phyloP scores from a whole-genome alignment of 2,113 vertebrate species.

The Xenopus borealis region DNA sequence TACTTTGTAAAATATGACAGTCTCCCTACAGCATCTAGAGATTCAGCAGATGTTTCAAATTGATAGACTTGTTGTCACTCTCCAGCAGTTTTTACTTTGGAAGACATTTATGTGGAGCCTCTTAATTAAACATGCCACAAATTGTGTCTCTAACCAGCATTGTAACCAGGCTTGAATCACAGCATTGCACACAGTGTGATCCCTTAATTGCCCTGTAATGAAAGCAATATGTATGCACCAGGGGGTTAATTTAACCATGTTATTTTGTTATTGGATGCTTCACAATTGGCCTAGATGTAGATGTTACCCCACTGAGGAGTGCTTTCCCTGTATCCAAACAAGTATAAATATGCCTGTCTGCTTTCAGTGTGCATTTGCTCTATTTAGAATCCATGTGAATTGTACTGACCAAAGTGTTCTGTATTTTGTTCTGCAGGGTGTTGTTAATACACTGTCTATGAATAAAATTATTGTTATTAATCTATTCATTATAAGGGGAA shows the following conservation, averaged over 20 bases:
- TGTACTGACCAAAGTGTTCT: too few relatives aligned
- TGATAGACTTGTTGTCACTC: slow-evolving; percentile 20
- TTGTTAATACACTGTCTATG: too few relatives aligned
- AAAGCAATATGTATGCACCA: slow-evolving; percentile 15
- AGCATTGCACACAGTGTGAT: slow-evolving; percentile 26
- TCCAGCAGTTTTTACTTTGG: slow-evolving; percentile 26
- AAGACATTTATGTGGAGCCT: slow-evolving; percentile 32
- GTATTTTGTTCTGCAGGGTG: too few relatives aligned
- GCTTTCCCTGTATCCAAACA: too few relatives aligned
- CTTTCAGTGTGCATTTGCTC: too few relatives aligned
- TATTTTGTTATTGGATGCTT: slow-evolving; percentile 4
- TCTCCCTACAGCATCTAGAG: background rate
- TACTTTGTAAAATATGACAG: slow-evolving; percentile 7
- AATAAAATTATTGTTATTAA: too few relatives aligned
- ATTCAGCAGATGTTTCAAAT: slow-evolving; percentile 12
- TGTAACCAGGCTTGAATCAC: slow-evolving; percentile 15
- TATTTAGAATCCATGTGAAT: too few relatives aligned
- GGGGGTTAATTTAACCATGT: slow-evolving; percentile 10
- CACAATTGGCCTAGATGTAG: background rate
- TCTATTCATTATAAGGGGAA: too few relatives aligned
- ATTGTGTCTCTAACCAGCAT: slow-evolving; percentile 29
- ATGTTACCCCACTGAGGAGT: too few relatives aligned
- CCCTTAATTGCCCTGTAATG: slow-evolving; percentile 35
- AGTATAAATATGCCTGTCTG: too few relatives aligned
- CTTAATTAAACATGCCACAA: slow-evolving; percentile 40